Evolutionary conservation across 2,113 vertebrate genomes (phyloP).

Genomic region (Cephalopterus ornatus): DNA sequence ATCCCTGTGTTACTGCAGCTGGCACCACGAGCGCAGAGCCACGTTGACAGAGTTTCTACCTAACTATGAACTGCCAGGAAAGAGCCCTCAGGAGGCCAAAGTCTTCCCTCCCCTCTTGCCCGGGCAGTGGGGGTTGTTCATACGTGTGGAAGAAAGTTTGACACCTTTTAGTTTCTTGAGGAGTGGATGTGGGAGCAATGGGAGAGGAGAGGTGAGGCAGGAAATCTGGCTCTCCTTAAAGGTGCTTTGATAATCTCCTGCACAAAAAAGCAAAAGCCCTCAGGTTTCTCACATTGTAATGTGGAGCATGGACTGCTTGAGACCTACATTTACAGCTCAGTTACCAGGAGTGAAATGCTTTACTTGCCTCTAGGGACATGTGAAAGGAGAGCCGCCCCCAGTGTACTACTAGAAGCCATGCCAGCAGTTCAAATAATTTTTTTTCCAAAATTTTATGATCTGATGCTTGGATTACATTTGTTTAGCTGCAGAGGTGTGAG

Average conservation of each 20-base stretch:
- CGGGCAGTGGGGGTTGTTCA: neutral
- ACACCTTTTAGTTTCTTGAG: constrained; percentile 29
- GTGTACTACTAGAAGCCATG: neutral
- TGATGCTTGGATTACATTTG: constrained; percentile 44
- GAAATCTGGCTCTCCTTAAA: constrained; percentile 31
- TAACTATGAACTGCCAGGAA: neutral
- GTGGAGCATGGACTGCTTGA: neutral
- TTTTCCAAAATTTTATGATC: constrained; percentile 54
- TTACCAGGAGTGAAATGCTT: constrained; percentile 55
- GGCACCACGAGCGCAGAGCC: neutral
- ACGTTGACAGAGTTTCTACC: neutral
- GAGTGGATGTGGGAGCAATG: neutral
- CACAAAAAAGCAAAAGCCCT: constrained; percentile 41
- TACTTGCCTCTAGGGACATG: neutral
- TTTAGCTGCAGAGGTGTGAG: constrained; percentile 38
- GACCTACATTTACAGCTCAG: constrained; percentile 17
- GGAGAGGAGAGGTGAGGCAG: neutral
- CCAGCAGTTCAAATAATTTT: constrained; percentile 35
- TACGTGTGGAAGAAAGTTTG: neutral
- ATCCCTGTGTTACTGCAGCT: neutral
- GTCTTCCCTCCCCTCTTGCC: neutral
- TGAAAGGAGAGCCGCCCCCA: constrained; percentile 31
- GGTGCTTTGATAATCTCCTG: constrained; percentile 39
- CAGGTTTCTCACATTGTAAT: constrained; percentile 29
- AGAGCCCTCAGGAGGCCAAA: neutral